These are phyloP conservation scores for Zaprionus africanus DNA, from an alignment of 1,140 invertebrate genomes.

Conservation along the genomic window DNA sequence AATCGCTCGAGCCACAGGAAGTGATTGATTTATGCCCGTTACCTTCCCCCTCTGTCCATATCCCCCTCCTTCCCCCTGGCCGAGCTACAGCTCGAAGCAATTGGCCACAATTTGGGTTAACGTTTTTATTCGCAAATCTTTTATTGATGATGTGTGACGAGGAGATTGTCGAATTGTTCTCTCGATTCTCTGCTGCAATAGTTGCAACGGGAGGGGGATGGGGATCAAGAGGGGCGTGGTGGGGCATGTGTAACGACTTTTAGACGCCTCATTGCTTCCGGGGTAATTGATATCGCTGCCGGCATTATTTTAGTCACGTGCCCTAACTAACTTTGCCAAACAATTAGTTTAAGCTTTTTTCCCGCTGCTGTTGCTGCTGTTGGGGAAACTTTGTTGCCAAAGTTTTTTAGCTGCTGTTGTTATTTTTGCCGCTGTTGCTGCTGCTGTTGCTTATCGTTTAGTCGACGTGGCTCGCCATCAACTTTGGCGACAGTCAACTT, in stretches of 20 bases:
- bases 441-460: conserved; percentile 42
- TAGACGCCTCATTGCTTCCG: conserved; percentile 63
- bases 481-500: conserved; percentile 53
- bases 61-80: background rate
- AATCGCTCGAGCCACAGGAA: conserved; percentile 71
- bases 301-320: conserved; percentile 72
- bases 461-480: conserved; percentile 35
- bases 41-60: background rate
- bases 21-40: conserved; percentile 74
- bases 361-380: background rate
- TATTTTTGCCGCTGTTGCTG: conserved; percentile 14
- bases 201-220: background rate
- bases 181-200: conserved; percentile 12
- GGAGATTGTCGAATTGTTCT: conserved; percentile 45
- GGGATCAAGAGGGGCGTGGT: background rate
- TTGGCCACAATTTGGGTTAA: conserved; percentile 70
- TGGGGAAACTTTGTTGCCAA: conserved; percentile 50
- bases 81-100: conserved; percentile 23
- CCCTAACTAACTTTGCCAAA: conserved; percentile 70
- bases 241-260: conserved; percentile 45
- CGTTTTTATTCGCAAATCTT: conserved; percentile 65
- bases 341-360: conserved; percentile 69
- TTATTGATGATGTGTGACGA: conserved; percentile 80
- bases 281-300: conserved; percentile 66
- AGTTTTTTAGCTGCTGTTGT: conserved; percentile 56